These are phyloP conservation scores for Limenitis camilla DNA, from an alignment of 2,888 invertebrate species.

Conservation along the genomic window DNA sequence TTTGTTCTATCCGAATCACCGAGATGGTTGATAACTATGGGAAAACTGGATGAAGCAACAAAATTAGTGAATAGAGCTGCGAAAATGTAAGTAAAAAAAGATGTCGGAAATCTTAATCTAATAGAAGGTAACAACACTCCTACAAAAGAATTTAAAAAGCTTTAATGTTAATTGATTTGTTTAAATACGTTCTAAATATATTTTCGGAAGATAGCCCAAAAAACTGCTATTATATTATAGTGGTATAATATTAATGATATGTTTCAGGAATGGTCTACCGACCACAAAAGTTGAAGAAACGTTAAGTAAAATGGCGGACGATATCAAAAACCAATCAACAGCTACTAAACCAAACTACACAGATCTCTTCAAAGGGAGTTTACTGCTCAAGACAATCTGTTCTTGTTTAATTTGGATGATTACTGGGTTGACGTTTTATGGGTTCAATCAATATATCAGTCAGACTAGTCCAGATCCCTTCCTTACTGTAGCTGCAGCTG, in stretches of 20 bases:
- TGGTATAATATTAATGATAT: neutral
- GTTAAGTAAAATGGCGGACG: slow-evolving; percentile 47
- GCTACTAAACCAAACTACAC: slow-evolving; percentile 66
- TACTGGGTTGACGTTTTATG: slow-evolving; percentile 88
- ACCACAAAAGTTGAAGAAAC: slow-evolving; percentile 61
- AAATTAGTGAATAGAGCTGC: slow-evolving; percentile 80
- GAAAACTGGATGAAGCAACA: slow-evolving; percentile 77
- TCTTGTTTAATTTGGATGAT: slow-evolving; percentile 86
- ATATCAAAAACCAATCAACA: slow-evolving; percentile 34
- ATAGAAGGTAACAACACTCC: no score
- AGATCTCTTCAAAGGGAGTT: slow-evolving; percentile 78
- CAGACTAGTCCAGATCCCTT: slow-evolving; percentile 87
- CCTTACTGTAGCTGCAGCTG: slow-evolving; percentile 82
- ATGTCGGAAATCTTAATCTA: no score
- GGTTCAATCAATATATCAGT: slow-evolving; percentile 87
- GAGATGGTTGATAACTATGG: slow-evolving; percentile 84
- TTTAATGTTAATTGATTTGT: no score
- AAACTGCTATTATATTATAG: no score
- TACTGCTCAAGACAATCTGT: slow-evolving; percentile 78
- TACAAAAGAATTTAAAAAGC: no score
- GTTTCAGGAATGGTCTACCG: slow-evolving; percentile 67
- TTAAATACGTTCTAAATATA: no score
- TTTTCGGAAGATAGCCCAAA: no score
- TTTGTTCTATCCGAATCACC: slow-evolving; percentile 86
- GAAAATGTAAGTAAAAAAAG: slow-evolving; percentile 42